Evolutionary conservation across 2,797 vertebrate genomes (phyloP).

Genomic region (Bradypodion pumilum): DNA sequence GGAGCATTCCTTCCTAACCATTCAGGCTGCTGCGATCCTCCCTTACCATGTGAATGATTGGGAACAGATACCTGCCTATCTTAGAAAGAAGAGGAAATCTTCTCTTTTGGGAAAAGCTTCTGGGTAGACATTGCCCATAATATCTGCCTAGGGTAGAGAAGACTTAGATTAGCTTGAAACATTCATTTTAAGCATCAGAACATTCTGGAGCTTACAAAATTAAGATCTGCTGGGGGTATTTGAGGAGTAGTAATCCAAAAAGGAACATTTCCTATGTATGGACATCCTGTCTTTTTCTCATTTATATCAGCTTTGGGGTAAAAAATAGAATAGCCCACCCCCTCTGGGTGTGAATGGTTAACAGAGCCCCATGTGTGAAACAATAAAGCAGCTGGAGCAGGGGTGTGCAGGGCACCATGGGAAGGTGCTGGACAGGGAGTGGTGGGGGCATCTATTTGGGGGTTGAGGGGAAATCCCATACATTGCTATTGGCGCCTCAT

Average conservation of each 20-base stretch:
- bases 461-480: too few relatives aligned
- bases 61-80: background rate
- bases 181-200: background rate
- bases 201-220: too few relatives aligned
- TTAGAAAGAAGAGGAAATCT: too few relatives aligned
- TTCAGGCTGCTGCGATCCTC: background rate
- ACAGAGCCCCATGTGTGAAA: constrained; percentile 10
- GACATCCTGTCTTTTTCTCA: background rate
- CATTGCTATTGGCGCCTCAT: too few relatives aligned
- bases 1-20: background rate
- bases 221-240: too few relatives aligned
- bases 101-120: too few relatives aligned
- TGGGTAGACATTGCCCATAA: background rate
- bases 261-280: too few relatives aligned
- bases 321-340: background rate
- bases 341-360: background rate
- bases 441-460: too few relatives aligned
- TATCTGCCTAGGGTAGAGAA: background rate
- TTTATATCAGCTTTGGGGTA: background rate
- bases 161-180: background rate
- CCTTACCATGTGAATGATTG: background rate
- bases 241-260: too few relatives aligned
- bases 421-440: too few relatives aligned
- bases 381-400: constrained; percentile 10
- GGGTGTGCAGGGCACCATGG: too few relatives aligned